Evolutionary conservation across 1,140 invertebrate genomes (phyloP), one percentile per base, ranked within the genome.

Genomic region (Uloborus diversus): DNA sequence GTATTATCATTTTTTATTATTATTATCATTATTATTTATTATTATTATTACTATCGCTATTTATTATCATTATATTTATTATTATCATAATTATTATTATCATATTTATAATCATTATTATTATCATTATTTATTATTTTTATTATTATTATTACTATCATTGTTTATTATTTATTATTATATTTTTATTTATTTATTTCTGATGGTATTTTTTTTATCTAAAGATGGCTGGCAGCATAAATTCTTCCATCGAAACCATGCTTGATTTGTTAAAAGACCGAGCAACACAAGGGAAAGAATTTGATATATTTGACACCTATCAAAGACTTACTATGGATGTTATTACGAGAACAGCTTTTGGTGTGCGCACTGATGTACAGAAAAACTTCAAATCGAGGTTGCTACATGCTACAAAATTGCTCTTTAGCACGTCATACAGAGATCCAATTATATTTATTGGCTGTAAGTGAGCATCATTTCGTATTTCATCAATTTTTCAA

Each of bases 191-290:
- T 9, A 42, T 42, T 42, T 42, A 9, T 9, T 42, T 17, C 37
- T 42, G 37, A 42, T 42, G 17, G 17, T 42, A 42, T 9, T 17
- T 78, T 66, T n/a, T n/a, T n/a, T n/a, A n/a, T 66, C 1, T 3
- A 27, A 25, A 80, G 79, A 85, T 88, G 85, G 71, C 82, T 30
- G 82, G 83, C 4, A 82, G 85, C 9, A 87, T 88, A 73, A 85
- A 86, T 28, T 56, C 81, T 2, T 85, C 84, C 13, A 82, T 88
- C 7, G 82, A 85, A 28, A 78, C 76, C 9, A 79, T 86, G 37
- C 28, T 86, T 28, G 35, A 81, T 2, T 80, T 84, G 1, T 23
- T 87, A 1, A 80, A 71, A 23, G 65, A 78, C 53, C 56, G 71
- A 47, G 80, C 57, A 9, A 35, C 59, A 11, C 51, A 27, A 7